Base-by-base conservation (phyloP, 2,888 invertebrate species). In the Gortyna flavago region DNA sequence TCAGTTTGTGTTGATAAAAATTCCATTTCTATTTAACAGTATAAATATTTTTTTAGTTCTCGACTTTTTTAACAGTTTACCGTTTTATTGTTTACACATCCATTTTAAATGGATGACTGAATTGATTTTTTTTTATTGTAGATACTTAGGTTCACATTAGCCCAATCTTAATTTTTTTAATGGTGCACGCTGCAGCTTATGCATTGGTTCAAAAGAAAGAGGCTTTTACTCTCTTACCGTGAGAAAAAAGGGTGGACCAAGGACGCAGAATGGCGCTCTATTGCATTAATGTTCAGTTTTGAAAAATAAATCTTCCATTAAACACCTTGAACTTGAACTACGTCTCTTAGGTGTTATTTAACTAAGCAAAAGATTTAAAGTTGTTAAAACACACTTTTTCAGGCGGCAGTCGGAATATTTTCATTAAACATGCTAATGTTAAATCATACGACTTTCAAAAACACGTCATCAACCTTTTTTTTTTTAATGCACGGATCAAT, bases 161-260 rank as follows among this genome's bases (percentile, higher is more conserved):
- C 16, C 29, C 29, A 29, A 0, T 5, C 1, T 67, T 67, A 48
- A 13, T 29, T 48, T 66, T 44, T 67, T 54, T n/a, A 25, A n/a
- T 44, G 35, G 3, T 54, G 18, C 87, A 62, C 91, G 89, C 91
- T 86, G 29, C 21, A 75, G 77, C 90, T 88, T 84, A 29, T 90
- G 61, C 75, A 90, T 93, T 92, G 81, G 35, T 75, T 84, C 86
- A 79, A 76, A 79, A 76, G 79, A 88, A 85, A 88, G 90, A 93
- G 92, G 95, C 94, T 95, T 95, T 95, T 95, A 95, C 94, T 93
- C 93, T 92, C 89, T 91, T 92, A 93, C 92, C 91, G 93, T 93
- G 94, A 93, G 93, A 94, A 94, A 93, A 95, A 96, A 95, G 94
- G 94, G 94, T 95, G 91, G 91, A 91, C 92, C 71, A 83, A 82